Conservation (phyloP, 1,140 invertebrate genomes). For the Sitophilus oryzae region DNA sequence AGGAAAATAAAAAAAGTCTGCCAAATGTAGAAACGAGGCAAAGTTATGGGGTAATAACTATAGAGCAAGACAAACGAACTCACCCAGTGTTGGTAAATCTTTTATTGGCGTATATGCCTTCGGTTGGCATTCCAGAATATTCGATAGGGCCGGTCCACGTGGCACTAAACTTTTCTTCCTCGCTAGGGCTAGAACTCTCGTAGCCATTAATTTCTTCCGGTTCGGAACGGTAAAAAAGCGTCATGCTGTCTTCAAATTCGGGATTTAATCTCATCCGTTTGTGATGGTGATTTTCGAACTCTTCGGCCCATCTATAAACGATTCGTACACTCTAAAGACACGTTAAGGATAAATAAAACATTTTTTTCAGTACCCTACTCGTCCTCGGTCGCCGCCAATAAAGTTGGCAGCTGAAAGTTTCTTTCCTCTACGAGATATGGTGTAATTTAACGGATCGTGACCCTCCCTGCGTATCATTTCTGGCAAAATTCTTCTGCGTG, state of each 20-base stretch:
- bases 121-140: constrained; percentile 44
- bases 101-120: not conserved
- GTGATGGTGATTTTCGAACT: constrained; percentile 13
- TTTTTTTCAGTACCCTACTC: constrained; percentile 24
- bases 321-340: not conserved
- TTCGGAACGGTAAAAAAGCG: constrained; percentile 53
- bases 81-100: too few species aligned
- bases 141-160: constrained; percentile 60
- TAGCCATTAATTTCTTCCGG: constrained; percentile 55
- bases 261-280: constrained; percentile 45
- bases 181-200: constrained; percentile 57
- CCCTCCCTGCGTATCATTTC: constrained; percentile 89
- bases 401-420: constrained; percentile 47
- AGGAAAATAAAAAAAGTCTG: too few species aligned
- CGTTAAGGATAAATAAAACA: not conserved
- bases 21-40: too few species aligned
- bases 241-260: constrained; percentile 54
- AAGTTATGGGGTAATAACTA: too few species aligned
- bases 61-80: too few species aligned
- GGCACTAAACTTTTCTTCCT: constrained; percentile 55
- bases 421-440: constrained; percentile 83
- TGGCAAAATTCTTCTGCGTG: constrained; percentile 80
- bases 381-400: constrained; percentile 35
- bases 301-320: constrained; percentile 28
- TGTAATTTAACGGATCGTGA: constrained; percentile 84